Conservation (phyloP, 2,888 invertebrate species). For the Noctua pronuba region DNA sequence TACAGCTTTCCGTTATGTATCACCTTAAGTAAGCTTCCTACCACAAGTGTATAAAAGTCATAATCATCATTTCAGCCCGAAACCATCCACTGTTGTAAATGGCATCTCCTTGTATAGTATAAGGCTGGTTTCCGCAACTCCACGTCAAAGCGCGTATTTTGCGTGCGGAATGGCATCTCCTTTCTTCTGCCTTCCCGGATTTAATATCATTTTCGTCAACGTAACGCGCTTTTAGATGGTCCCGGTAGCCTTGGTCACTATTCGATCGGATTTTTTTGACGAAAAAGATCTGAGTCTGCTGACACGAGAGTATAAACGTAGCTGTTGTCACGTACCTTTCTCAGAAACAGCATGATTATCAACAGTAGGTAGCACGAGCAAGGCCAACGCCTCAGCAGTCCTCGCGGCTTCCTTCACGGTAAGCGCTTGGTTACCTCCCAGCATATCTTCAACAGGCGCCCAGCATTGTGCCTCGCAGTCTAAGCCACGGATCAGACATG, state of each 20-base stretch:
- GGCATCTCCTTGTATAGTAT: background rate
- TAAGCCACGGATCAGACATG: conserved; percentile 74
- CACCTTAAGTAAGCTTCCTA: background rate
- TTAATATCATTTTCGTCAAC: too few species aligned
- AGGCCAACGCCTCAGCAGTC: conserved; percentile 81
- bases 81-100: background rate
- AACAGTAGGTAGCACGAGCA: conserved; percentile 81
- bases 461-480: conserved; percentile 77
- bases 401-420: conserved; percentile 72
- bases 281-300: too few species aligned
- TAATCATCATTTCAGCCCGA: background rate
- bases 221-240: background rate
- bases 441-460: conserved; percentile 75
- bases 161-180: background rate
- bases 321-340: conserved; percentile 74
- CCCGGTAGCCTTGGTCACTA: background rate
- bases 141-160: too few species aligned
- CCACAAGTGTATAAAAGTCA: background rate
- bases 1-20: background rate
- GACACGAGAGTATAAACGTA: too few species aligned
- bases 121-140: too few species aligned
- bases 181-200: background rate
- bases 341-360: conserved; percentile 79
- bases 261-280: background rate
- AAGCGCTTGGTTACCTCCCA: conserved; percentile 62